Base-by-base conservation (phyloP, 2,888 invertebrate genomes). In the Archaeoteleia sp. region DNA sequence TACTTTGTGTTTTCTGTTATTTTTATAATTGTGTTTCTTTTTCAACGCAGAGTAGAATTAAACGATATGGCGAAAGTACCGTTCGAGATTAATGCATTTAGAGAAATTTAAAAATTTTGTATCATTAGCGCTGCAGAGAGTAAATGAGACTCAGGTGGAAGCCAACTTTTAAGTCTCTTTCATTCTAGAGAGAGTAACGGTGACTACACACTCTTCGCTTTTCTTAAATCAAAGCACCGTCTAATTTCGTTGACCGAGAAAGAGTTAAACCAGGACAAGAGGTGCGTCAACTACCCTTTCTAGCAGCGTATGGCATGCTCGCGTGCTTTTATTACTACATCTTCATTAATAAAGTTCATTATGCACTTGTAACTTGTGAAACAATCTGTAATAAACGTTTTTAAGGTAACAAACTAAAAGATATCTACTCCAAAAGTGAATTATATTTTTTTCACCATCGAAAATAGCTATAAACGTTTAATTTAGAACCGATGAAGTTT, bases 191-290 rank as follows among this genome's bases (percentile, higher is more conserved):
- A 48, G 40, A 55, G 35, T 46, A 29, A 46, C 39, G 35, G 32
- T 48, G 42, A 25, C 60, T 42, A 46, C 66, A 42, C 37, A 35
- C 46, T 53, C 46, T 23, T 42, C 29, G 34, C 27, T 60, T 66
- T 60, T 48, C 51, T 42, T 54, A 37, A 57, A 67, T 57, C 57
- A 62, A 67, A 61, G 55, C 45, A 30, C 46, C 67, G 53, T 68
- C 63, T 68, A 54, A 68, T 68, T 58, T 49, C 62, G 54, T 63
- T 68, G 67, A 58, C 57, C 62, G 67, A 67, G 57, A 58, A 68
- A 63, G 48, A 62, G 57, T 35, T 68, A 39, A 62, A 63, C 51
- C 58, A 58, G 62, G 55, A 23, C 57, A 67, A 57, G 62, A 67
- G 67, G 62, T 60, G 57, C 66, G 48, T 60, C 60, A 53, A 37